Evolutionary conservation across 2,888 invertebrate species (phyloP).

Genomic region (Octonoba sinensis): DNA sequence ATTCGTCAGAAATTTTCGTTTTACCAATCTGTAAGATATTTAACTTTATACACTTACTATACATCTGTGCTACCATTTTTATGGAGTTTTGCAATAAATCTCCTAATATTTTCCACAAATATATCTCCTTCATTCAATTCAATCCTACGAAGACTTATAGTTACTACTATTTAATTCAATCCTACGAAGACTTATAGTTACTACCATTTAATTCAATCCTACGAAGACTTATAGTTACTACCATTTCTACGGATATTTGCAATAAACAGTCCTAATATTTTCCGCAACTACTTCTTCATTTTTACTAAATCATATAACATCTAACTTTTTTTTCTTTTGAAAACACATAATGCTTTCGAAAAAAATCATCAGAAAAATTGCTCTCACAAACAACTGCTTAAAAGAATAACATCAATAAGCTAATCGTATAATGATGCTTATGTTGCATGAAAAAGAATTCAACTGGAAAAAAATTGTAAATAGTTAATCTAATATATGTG

Average conservation of each 20-base stretch:
- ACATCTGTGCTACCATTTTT: background rate
- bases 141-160: background rate
- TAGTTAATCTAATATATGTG: constrained; percentile 25
- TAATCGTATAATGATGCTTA: too few species aligned
- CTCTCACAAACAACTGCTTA: background rate
- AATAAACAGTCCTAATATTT: too few species aligned
- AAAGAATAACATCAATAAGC: too few species aligned
- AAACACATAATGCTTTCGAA: background rate
- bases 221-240: background rate
- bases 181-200: background rate
- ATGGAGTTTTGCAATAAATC: background rate
- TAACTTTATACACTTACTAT: background rate
- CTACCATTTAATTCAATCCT: background rate
- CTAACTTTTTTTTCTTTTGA: background rate
- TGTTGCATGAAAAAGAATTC: background rate
- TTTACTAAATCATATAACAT: too few species aligned
- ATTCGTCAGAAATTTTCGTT: background rate
- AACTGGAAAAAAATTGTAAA: constrained; percentile 31
- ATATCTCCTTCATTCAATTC: background rate
- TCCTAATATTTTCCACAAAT: background rate
- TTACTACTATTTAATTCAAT: background rate
- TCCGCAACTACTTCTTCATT: too few species aligned
- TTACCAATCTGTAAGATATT: background rate
- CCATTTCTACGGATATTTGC: too few species aligned
- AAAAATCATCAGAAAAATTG: background rate